Conservation (phyloP, 64 coral and sea anemone species). For the Anthopleura sola region DNA sequence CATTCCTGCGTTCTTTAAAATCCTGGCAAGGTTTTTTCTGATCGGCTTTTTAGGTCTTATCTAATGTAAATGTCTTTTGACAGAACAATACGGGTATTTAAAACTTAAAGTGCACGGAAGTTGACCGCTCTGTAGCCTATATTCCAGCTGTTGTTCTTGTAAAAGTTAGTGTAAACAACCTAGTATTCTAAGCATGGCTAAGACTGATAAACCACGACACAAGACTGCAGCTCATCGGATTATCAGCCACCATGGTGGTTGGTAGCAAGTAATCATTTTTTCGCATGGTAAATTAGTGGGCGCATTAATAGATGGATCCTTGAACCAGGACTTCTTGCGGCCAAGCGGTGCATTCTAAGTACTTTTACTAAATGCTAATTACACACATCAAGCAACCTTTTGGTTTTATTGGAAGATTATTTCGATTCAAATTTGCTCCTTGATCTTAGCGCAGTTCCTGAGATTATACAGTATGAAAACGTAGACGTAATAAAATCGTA, state of each 20-base stretch:
- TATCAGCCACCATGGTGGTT: neutral
- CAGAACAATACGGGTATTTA: neutral
- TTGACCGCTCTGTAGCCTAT: neutral
- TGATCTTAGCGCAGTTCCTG: too few relatives aligned
- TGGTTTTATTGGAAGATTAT: too few relatives aligned
- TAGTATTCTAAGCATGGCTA: neutral
- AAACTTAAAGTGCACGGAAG: neutral
- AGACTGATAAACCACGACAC: neutral
- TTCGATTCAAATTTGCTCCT: too few relatives aligned
- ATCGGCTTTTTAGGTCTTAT: neutral
- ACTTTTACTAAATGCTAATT: too few relatives aligned
- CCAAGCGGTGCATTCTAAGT: too few relatives aligned
- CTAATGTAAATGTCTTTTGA: neutral
- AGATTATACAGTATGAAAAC: too few relatives aligned
- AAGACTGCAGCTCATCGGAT: slow-evolving; percentile 1
- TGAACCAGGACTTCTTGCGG: neutral
- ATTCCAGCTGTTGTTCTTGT: neutral
- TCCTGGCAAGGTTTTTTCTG: slow-evolving; percentile 9
- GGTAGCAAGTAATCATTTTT: neutral
- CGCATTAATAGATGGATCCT: neutral
- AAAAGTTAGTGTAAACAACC: neutral
- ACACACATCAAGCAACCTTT: too few relatives aligned
- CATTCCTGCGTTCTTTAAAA: neutral
- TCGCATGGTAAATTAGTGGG: neutral
- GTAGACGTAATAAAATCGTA: too few relatives aligned